Percentiles rank a stretch among this genome's conserved stretches.
Evolutionary conservation across 1,140 invertebrate species (phyloP).

Genomic region (Elymnias hypermnestra): DNA sequence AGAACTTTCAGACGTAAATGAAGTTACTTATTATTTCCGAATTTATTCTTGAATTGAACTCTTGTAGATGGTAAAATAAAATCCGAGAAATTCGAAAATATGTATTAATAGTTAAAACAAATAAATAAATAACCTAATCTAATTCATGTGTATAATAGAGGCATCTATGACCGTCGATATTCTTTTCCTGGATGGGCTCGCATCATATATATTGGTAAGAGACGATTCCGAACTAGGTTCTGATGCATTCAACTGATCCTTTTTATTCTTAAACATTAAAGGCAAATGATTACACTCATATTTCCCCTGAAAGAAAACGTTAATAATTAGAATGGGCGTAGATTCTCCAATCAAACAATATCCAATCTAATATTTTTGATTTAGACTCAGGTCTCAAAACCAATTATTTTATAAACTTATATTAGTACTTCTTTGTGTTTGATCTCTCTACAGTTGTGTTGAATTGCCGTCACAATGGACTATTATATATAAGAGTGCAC

Average conservation of each 20-base stretch:
- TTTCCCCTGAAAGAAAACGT: conserved; percentile 19
- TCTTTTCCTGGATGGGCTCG: conserved; percentile 12
- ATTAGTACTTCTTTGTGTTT: no score
- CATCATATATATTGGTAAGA: conserved; percentile 22
- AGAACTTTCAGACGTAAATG: no score
- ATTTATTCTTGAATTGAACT: no score
- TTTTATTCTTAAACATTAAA: conserved; percentile 18
- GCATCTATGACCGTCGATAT: conserved; percentile 18
- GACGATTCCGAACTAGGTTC: conserved; percentile 4
- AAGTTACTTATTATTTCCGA: no score
- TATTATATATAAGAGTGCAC: not conserved
- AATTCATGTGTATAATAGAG: conserved; percentile 3
- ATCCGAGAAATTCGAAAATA: no score
- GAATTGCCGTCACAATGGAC: no score
- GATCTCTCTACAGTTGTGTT: no score
- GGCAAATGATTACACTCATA: conserved; percentile 31
- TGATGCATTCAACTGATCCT: conserved; percentile 4
- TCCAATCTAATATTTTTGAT: no score
- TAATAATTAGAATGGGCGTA: not conserved
- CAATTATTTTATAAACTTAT: no score
- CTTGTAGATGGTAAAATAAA: no score
- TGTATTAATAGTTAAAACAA: no score
- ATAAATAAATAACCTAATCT: not conserved
- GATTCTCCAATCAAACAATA: not conserved
- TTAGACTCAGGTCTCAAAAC: no score